Evolutionary conservation across 1,140 invertebrate genomes (phyloP).

Genomic region (Helicorthomorpha holstii): DNA sequence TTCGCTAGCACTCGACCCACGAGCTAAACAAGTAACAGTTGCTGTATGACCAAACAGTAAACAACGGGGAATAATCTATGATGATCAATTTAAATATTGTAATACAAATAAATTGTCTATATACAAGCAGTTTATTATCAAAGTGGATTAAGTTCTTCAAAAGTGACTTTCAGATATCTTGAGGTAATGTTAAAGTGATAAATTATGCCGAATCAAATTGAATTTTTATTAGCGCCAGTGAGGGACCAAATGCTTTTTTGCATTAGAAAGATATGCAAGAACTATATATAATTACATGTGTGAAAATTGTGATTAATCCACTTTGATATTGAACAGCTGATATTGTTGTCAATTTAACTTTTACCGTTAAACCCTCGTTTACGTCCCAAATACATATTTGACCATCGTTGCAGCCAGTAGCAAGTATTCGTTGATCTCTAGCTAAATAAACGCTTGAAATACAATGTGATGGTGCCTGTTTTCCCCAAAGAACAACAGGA

Average conservation of each 20-base stretch:
- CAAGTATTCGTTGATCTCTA: conserved; percentile 73
- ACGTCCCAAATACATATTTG: conserved; percentile 96
- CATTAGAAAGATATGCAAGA: no score
- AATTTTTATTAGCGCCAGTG: no score
- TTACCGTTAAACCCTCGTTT: conserved; percentile 49
- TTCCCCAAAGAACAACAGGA: conserved; percentile 93
- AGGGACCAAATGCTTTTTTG: no score
- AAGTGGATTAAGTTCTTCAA: no score
- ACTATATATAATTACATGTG: not conserved
- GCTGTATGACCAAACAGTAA: conserved; percentile 90
- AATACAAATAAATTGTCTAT: no score
- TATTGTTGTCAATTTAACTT: no score
- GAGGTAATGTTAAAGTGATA: conserved; percentile 69
- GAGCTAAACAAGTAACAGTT: conserved; percentile 75
- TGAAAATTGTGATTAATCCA: not conserved
- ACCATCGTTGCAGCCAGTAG: conserved; percentile 94
- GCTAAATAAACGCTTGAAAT: conserved; percentile 87
- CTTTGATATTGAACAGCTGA: not conserved
- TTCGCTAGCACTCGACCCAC: conserved; percentile 45
- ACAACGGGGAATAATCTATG: no score
- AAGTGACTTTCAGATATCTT: no score
- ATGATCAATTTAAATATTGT: no score
- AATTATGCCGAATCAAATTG: no score
- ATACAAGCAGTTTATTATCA: no score
- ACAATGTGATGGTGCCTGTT: conserved; percentile 84